These are phyloP conservation scores for Narcine bancroftii DNA, from an alignment of 2,113 vertebrate genomes.

Conservation along the genomic window DNA sequence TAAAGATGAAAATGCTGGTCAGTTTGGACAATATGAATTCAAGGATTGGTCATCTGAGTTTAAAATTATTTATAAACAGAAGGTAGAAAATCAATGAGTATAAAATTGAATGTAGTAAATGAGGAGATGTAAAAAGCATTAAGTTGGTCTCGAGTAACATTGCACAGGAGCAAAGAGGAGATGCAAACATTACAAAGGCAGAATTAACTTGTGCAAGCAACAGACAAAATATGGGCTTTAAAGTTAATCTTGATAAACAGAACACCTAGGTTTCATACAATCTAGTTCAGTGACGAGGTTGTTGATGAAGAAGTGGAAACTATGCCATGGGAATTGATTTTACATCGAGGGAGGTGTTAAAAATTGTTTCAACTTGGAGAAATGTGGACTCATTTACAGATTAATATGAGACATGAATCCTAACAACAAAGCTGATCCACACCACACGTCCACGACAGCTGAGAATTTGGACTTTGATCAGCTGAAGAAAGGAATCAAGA, in stretches of 20 bases:
- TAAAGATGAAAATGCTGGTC: not conserved
- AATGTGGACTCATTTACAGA: not conserved
- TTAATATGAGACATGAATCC: not conserved
- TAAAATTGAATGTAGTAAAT: not conserved
- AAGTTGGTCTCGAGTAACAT: not conserved
- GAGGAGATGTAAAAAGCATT: not conserved
- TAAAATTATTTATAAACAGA: not conserved
- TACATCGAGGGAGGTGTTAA: not conserved
- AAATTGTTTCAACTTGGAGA: not conserved
- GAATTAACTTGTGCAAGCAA: not conserved
- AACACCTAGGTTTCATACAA: not conserved
- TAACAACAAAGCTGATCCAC: not conserved
- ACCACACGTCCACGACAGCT: not conserved
- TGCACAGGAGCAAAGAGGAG: not conserved
- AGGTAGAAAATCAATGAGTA: not conserved
- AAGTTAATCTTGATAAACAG: not conserved
- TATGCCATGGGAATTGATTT: not conserved
- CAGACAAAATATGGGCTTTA: not conserved
- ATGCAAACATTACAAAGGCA: not conserved
- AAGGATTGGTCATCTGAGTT: not conserved
- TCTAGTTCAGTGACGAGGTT: not conserved
- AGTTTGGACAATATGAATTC: not conserved
- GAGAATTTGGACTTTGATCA: slow-evolving; percentile 8
- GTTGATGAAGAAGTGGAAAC: not conserved
- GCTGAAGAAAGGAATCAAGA: slow-evolving; percentile 21